Base-by-base conservation (phyloP, 37 sponge, comb jelly and placozoan genomes). In the Cladorhizidae sp. region DNA sequence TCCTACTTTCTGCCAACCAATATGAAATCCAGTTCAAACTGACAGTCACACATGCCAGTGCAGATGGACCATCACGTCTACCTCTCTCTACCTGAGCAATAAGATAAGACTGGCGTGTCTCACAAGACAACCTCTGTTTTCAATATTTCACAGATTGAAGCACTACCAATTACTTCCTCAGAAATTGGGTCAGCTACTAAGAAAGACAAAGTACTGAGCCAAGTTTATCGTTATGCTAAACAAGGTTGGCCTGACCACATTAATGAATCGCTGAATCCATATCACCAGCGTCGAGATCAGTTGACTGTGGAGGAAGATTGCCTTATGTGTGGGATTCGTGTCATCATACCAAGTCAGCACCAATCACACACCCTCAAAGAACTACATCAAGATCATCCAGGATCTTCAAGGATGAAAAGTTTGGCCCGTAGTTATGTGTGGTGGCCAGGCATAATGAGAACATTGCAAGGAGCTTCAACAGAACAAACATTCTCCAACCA, bases 11-110 rank as follows among this genome's bases (percentile, higher is more conserved):
- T 22, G 50, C 70, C 21, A 76, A 84, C 49, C 15, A 57, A 9
- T 89, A 89, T 40, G 42, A 39, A 11, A 89, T 89, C 52, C 31
- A 51, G 20, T 89, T 77, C 49, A 68, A 63, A 67, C 63, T 58
- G 11, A 80, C 85, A 12, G 31, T 7, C n/a, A 17, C 37, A 20
- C 89, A 89, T 73, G 37, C 41, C 59, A 89, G 84, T 73, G 90
- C 91, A 40, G 90, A 89, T 61, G 81, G 57, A 15, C 40, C 80
- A 1, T 89, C 85, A 11, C 56, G 81, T 28, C 61, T 84, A 22
- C 85, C 74, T 7, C 42, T 74, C 17, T 0, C 68, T 75, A 22
- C 3, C 59, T 18, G 45, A 65, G 67, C 17, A 28, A 32, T 15
- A 2, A 65, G 35, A 65, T 29, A 14, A 45, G 8, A 32, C 36